Percentiles rank a stretch among this genome's conserved stretches.
Conservation (phyloP, 2,888 invertebrate species). For the Eupithecia dodoneata region DNA sequence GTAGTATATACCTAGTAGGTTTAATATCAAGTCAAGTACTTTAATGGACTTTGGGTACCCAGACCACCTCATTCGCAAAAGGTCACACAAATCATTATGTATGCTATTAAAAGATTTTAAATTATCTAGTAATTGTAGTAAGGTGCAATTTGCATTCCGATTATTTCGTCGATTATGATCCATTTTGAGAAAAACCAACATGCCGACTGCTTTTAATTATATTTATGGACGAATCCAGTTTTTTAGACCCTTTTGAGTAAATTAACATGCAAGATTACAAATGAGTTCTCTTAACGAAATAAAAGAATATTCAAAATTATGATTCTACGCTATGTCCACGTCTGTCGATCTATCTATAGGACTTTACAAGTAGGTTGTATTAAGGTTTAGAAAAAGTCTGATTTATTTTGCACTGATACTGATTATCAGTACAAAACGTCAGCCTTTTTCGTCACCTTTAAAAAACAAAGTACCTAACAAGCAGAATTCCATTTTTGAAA, state of each 20-base stretch:
- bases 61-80: slow-evolving; percentile 20
- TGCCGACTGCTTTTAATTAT: neutral
- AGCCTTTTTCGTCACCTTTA: too few relatives aligned
- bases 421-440: too few relatives aligned
- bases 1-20: too few relatives aligned
- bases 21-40: neutral
- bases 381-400: neutral
- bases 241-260: slow-evolving; percentile 38
- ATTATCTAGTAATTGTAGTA: slow-evolving; percentile 31
- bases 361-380: neutral
- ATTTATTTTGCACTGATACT: too few relatives aligned
- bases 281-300: neutral
- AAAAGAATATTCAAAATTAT: neutral
- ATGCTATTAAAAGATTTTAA: slow-evolving; percentile 26
- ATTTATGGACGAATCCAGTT: neutral
- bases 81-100: slow-evolving; percentile 30
- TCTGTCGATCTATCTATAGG: too few relatives aligned
- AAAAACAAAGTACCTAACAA: neutral
- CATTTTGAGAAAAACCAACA: slow-evolving; percentile 25
- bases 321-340: too few relatives aligned
- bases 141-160: slow-evolving; percentile 20
- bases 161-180: slow-evolving; percentile 24
- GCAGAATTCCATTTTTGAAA: neutral
- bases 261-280: neutral
- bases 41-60: neutral